A percentile compares a stretch with the other conserved stretches of the same genome.
Evolutionary conservation across 2,113 vertebrate species (phyloP).

Genomic region (Bufo gargarizans): DNA sequence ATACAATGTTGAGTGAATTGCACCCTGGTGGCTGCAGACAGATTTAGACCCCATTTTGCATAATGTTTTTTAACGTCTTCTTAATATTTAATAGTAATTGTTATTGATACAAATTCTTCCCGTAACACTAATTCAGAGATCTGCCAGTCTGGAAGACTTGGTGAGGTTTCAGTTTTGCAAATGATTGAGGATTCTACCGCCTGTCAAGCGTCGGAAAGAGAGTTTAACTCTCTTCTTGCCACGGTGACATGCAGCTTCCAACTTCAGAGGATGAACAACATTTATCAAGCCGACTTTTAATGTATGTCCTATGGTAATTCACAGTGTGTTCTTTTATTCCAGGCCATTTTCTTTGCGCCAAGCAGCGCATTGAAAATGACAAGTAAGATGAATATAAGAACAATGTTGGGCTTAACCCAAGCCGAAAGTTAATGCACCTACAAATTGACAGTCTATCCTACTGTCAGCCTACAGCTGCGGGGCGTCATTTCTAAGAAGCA

Average conservation of each 20-base stretch:
- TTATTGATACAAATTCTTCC: slow-evolving; percentile 55
- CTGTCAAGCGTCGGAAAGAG: neutral
- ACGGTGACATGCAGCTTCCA: neutral
- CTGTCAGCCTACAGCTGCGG: neutral
- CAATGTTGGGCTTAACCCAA: slow-evolving; percentile 32
- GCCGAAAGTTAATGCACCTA: slow-evolving; percentile 33
- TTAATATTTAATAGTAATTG: slow-evolving; percentile 59
- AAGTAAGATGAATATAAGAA: slow-evolving; percentile 21
- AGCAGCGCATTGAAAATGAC: slow-evolving; percentile 17
- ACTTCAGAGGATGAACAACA: neutral
- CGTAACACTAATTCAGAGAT: slow-evolving; percentile 53
- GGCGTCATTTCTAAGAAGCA: slow-evolving; percentile 25
- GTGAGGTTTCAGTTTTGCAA: slow-evolving; percentile 24
- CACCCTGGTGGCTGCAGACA: slow-evolving; percentile 28
- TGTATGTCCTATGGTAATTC: slow-evolving; percentile 1
- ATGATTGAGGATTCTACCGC: neutral
- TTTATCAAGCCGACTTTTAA: slow-evolving; percentile 12
- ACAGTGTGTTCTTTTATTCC: slow-evolving; percentile 22
- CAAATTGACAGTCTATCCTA: neutral
- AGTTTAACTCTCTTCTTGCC: slow-evolving; percentile 3
- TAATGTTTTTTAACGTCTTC: slow-evolving; percentile 49
- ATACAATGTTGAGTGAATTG: slow-evolving; percentile 6
- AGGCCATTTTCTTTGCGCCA: neutral
- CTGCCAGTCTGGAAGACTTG: slow-evolving; percentile 12
- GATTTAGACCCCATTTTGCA: slow-evolving; percentile 49